Percentiles rank a stretch among this genome's conserved stretches.
These are phyloP conservation scores for Chroicocephalus ridibundus DNA, from an alignment of 2,113 vertebrate species.

Conservation along the genomic window DNA sequence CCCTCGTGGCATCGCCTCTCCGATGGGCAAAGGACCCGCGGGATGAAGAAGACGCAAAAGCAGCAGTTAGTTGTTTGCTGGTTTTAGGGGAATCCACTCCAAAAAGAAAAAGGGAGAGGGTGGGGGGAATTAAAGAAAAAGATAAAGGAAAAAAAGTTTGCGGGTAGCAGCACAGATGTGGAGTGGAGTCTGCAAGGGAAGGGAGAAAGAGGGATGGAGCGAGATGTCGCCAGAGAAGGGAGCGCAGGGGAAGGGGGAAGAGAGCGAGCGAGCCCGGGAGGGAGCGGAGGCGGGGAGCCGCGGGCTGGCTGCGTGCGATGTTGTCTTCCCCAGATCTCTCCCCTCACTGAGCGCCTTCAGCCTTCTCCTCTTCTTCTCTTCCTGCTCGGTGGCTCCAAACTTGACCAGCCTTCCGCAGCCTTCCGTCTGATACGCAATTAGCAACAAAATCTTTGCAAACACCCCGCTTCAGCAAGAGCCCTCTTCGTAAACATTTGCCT, in stretches of 20 bases:
- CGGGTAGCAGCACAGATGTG: slow-evolving; percentile 51
- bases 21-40: slow-evolving; percentile 31
- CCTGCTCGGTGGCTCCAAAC: slow-evolving; percentile 74
- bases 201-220: slow-evolving; percentile 9
- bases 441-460: slow-evolving; percentile 71
- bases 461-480: slow-evolving; percentile 70
- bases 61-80: slow-evolving; percentile 59
- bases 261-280: slow-evolving; percentile 46
- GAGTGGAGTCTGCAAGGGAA: slow-evolving; percentile 45
- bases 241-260: background rate
- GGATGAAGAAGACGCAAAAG: slow-evolving; percentile 39
- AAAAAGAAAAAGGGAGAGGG: background rate
- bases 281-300: slow-evolving; percentile 68
- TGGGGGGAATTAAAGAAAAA: background rate
- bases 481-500: slow-evolving; percentile 82
- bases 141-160: slow-evolving; percentile 72
- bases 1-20: slow-evolving; percentile 62
- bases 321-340: slow-evolving; percentile 79
- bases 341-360: slow-evolving; percentile 75
- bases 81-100: slow-evolving; percentile 24
- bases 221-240: background rate
- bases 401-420: slow-evolving; percentile 79
- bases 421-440: slow-evolving; percentile 71
- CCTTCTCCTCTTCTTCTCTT: slow-evolving; percentile 76
- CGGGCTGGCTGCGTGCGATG: slow-evolving; percentile 67